Conservation (phyloP, 2,113 vertebrate species). For the Crotalus helleri region DNA sequence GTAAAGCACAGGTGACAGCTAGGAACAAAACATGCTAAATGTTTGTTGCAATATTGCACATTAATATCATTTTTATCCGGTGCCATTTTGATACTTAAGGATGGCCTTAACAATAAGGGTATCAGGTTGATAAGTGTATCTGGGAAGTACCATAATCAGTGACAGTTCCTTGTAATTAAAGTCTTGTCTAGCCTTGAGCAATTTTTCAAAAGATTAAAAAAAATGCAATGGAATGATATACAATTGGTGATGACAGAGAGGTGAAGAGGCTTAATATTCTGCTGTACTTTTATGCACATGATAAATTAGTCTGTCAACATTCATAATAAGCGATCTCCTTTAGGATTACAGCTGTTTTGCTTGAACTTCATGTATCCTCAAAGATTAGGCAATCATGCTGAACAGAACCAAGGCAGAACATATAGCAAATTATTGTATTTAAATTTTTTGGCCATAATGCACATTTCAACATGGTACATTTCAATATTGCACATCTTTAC, state of each 20-base stretch:
- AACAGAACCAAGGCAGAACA: constrained; percentile 24
- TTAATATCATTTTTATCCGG: not conserved
- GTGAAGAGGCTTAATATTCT: constrained; percentile 26
- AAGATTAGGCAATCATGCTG: not conserved
- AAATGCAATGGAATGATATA: not conserved
- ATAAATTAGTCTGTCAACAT: constrained; percentile 17
- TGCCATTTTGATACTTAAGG: not conserved
- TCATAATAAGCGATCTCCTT: constrained; percentile 18
- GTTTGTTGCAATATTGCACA: not conserved
- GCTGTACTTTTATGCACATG: constrained; percentile 15
- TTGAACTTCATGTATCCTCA: constrained; percentile 18
- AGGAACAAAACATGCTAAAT: not conserved
- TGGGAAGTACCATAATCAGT: not conserved
- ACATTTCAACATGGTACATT: not conserved
- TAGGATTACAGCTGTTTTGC: not conserved
- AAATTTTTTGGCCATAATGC: not conserved
- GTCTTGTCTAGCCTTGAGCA: not conserved
- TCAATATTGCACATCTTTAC: not conserved
- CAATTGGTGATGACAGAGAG: constrained; percentile 16
- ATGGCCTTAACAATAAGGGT: not conserved
- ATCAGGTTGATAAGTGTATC: not conserved
- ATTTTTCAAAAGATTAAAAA: not conserved
- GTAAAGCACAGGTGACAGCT: not conserved
- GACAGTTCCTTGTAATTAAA: not conserved
- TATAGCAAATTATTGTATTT: not conserved